Percentiles rank a stretch among this genome's conserved stretches.
phyloP scores from a whole-genome alignment of 2,113 vertebrate species.

The Cavia aperea region DNA sequence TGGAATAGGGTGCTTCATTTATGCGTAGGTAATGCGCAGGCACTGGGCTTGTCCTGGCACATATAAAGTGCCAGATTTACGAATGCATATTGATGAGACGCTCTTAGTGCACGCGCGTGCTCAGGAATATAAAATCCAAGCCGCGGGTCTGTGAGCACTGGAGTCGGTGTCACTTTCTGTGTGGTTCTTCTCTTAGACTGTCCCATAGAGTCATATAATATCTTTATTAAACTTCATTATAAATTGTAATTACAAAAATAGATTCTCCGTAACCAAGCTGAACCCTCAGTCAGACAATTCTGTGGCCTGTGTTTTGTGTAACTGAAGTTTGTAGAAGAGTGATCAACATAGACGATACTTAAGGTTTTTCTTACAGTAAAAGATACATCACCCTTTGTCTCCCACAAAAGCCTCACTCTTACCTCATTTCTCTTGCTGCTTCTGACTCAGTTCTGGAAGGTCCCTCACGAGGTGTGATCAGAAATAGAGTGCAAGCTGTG shows the following conservation, averaged over 20 bases:
- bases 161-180: background rate
- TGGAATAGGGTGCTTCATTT: background rate
- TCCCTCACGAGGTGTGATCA: background rate
- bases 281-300: background rate
- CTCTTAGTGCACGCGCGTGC: background rate
- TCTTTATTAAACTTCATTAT: slow-evolving; percentile 24
- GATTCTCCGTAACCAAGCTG: background rate
- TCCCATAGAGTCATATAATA: background rate
- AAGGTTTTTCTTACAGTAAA: background rate
- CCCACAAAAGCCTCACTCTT: background rate
- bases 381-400: background rate
- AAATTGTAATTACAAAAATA: slow-evolving; percentile 11
- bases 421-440: background rate
- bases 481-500: background rate
- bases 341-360: background rate
- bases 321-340: background rate
- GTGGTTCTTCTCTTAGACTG: background rate
- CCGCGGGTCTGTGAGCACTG: background rate
- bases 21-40: background rate
- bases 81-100: background rate
- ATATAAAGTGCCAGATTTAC: background rate
- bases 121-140: background rate
- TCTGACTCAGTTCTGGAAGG: background rate
- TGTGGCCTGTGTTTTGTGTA: background rate
- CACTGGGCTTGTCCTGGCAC: background rate